Percentiles rank a stretch among this genome's conserved stretches.
phyloP scores from a whole-genome alignment of 2,797 vertebrate genomes.

The Holocentrus rufus region DNA sequence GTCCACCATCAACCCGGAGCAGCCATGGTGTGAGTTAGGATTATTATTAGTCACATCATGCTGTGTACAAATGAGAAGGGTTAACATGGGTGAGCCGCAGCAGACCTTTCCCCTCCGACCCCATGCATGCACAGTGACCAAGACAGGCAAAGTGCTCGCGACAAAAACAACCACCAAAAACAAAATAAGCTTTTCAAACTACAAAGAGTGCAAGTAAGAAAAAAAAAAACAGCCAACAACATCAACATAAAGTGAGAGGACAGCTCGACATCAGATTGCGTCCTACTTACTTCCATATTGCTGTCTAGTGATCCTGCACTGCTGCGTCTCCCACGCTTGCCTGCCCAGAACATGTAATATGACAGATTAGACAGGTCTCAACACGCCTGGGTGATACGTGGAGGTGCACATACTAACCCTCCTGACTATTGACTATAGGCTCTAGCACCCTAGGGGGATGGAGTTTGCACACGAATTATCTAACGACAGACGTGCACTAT shows the following conservation, averaged over 20 bases:
- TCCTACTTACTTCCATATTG: slow-evolving; percentile 99
- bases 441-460: slow-evolving; percentile 57
- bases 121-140: slow-evolving; percentile 61
- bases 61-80: slow-evolving; percentile 32
- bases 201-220: slow-evolving; percentile 53
- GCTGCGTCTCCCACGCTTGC: slow-evolving; percentile 98
- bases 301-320: slow-evolving; percentile 99
- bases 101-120: slow-evolving; percentile 25
- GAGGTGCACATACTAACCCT: slow-evolving; percentile 58
- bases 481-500: slow-evolving; percentile 25
- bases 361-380: slow-evolving; percentile 88
- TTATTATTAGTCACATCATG: slow-evolving; percentile 53
- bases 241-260: slow-evolving; percentile 78
- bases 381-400: slow-evolving; percentile 66
- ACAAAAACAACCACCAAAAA: slow-evolving; percentile 48
- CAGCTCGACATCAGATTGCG: slow-evolving; percentile 82
- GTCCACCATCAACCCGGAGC: not conserved
- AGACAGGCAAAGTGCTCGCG: slow-evolving; percentile 31
- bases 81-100: slow-evolving; percentile 41
- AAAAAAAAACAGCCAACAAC: slow-evolving; percentile 78
- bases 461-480: slow-evolving; percentile 35
- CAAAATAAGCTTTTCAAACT: slow-evolving; percentile 38
- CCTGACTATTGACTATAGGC: slow-evolving; percentile 50
- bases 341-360: slow-evolving; percentile 98
- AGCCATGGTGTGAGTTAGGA: slow-evolving; percentile 14